Evolutionary conservation across 1,140 invertebrate species (phyloP).

Genomic region (Battus philenor): DNA sequence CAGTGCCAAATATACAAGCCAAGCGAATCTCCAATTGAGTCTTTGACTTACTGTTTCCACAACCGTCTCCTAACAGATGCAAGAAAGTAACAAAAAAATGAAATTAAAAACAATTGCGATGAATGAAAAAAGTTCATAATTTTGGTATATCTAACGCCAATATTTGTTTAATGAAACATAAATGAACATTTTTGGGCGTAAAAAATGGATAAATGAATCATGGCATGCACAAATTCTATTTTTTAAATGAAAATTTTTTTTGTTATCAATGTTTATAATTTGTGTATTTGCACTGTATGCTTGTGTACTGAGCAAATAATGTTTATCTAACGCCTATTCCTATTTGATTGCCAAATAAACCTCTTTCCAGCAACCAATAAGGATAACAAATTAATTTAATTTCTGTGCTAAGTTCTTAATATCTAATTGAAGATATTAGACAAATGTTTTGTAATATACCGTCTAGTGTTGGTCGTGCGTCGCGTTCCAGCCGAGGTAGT

Average conservation of each 20-base stretch:
- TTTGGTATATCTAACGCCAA: slow-evolving; percentile 26
- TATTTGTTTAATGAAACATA: slow-evolving; percentile 24
- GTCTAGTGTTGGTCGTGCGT: slow-evolving; percentile 57
- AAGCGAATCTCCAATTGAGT: slow-evolving; percentile 64
- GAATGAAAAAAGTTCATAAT: slow-evolving; percentile 31
- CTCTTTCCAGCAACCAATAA: slow-evolving; percentile 6
- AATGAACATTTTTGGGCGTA: slow-evolving; percentile 22
- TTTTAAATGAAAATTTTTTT: neutral
- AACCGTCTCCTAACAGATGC: slow-evolving; percentile 75
- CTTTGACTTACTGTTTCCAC: slow-evolving; percentile 74
- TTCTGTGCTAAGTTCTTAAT: slow-evolving; percentile 9
- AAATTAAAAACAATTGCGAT: slow-evolving; percentile 64
- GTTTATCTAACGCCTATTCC: slow-evolving; percentile 1
- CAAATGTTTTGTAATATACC: slow-evolving; percentile 33
- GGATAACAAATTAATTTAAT: neutral
- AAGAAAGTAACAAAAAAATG: slow-evolving; percentile 68
- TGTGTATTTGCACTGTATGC: neutral
- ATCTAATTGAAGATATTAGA: neutral
- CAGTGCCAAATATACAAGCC: slow-evolving; percentile 55
- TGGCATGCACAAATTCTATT: slow-evolving; percentile 7
- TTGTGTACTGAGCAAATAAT: neutral
- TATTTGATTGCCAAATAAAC: slow-evolving; percentile 12
- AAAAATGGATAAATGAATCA: slow-evolving; percentile 25
- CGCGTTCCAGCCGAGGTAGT: slow-evolving; percentile 58
- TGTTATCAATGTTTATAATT: neutral